Base-by-base conservation (phyloP, 2,113 vertebrate species). In the Nyctibius bracteatus region DNA sequence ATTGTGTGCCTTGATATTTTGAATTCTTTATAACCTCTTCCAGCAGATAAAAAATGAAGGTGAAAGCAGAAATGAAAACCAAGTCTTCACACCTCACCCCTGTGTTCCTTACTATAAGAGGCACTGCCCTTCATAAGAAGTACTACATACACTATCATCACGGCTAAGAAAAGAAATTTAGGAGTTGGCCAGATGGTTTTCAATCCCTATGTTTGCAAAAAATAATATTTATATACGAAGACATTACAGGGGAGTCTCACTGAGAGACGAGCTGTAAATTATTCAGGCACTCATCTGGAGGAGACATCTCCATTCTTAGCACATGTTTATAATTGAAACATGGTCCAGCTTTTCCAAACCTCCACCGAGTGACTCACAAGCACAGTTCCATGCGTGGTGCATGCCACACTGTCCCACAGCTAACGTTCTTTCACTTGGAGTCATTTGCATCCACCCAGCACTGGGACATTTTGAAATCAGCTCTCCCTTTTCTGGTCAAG, bases 251-350 rank as follows among this genome's bases (percentile, higher is more conserved):
- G 22, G 14, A 94, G 20, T 77, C 35, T 75, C 10, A 51, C 39
- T 81, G 85, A 77, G 65, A 84, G 9, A 88, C 27, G 13, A 57
- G 41, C 30, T 86, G 46, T 92, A 82, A 97, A 95, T 96, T 81
- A 86, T 94, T 43, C 41, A 86, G 67, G 27, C 62, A 75, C 30
- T 95, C 47, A 71, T 55, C 86, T 78, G 66, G 57, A 93, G 54
- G 73, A 92, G 61, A 65, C 4, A 67, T 75, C 70, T 90, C 47
- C 37, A 12, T 73, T 93, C 84, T 72, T 83, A 84, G 35, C 67
- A 89, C 58, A 78, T 91, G 84, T 93, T 94, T 90, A 62, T 88
- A 95, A 82, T 39, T 82, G 62, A 90, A 94, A 82, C 11, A 51
- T 4, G 9, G 49, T 80, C 74, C 58, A 85, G 28, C 35, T 72